Conservation (phyloP, 30 jellyfish, hydroid and myxozoan genomes). For the Hydra vulgaris region DNA sequence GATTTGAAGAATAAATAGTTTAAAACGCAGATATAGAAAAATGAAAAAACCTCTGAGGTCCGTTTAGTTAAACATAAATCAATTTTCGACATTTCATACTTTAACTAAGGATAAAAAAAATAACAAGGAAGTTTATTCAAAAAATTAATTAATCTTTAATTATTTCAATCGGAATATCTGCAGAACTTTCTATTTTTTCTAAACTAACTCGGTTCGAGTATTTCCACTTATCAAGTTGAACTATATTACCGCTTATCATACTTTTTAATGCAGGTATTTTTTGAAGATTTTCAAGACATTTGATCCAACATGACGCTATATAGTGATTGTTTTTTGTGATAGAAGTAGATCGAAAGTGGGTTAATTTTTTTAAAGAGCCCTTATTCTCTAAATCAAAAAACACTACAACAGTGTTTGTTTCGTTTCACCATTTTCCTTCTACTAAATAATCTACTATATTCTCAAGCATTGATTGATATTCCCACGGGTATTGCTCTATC, state of each 20-base stretch:
- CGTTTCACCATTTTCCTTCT: constrained; percentile 9
- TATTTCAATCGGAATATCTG: not conserved
- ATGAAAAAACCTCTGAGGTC: too few species aligned
- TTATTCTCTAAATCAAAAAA: not conserved
- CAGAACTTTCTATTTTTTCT: not conserved
- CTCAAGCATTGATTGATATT: constrained; percentile 7
- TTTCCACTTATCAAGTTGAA: not conserved
- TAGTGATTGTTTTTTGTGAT: not conserved
- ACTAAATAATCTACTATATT: constrained; percentile 2
- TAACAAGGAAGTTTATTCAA: not conserved
- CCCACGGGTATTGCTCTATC: constrained; percentile 1
- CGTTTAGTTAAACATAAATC: not conserved
- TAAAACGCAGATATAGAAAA: too few species aligned
- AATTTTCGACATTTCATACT: not conserved
- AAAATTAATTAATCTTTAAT: not conserved
- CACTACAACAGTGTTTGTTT: not conserved
- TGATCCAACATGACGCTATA: constrained; percentile 2
- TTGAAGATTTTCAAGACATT: constrained; percentile 1
- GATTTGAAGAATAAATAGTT: too few species aligned
- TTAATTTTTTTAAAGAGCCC: not conserved
- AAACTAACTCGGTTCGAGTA: not conserved
- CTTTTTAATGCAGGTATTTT: constrained; percentile 15
- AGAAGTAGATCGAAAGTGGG: constrained; percentile 12
- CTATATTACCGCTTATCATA: not conserved
- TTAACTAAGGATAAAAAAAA: too few species aligned